phyloP scores from a whole-genome alignment of 2,113 vertebrate genomes.

The Epinephelus lanceolatus region DNA sequence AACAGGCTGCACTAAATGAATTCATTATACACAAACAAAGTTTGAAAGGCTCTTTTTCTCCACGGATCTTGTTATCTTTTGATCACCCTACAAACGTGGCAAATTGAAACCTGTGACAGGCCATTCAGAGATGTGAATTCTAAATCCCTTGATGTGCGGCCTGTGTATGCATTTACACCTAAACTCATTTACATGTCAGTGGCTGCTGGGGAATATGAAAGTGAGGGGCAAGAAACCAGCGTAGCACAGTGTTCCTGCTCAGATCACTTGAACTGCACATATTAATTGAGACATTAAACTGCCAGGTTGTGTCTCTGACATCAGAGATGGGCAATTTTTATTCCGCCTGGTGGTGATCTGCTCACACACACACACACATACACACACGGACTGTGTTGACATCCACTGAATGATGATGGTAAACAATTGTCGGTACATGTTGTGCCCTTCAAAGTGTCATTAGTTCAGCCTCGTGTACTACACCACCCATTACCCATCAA shows the following conservation, averaged over 20 bases:
- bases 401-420: conserved; percentile 24
- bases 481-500: conserved; percentile 17
- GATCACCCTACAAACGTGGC: conserved; percentile 30
- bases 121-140: conserved; percentile 11
- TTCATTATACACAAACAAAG: conserved; percentile 47
- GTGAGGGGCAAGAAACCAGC: background rate
- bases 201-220: conserved; percentile 34
- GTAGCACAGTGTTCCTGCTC: conserved; percentile 1
- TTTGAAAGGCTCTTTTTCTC: conserved; percentile 30
- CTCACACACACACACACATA: background rate
- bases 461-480: conserved; percentile 1
- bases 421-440: conserved; percentile 38
- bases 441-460: conserved; percentile 22
- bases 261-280: conserved; percentile 38
- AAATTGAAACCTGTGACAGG: conserved; percentile 41
- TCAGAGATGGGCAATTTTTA: conserved; percentile 29
- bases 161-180: conserved; percentile 33
- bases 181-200: conserved; percentile 49
- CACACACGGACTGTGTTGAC: conserved; percentile 1
- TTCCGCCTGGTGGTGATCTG: conserved; percentile 19
- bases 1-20: conserved; percentile 21
- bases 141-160: conserved; percentile 26
- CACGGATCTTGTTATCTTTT: conserved; percentile 59
- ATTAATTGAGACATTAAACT: conserved; percentile 63
- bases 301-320: conserved; percentile 33